Base-by-base conservation (phyloP, 2,888 invertebrate species). In the Drosophila crucigera region DNA sequence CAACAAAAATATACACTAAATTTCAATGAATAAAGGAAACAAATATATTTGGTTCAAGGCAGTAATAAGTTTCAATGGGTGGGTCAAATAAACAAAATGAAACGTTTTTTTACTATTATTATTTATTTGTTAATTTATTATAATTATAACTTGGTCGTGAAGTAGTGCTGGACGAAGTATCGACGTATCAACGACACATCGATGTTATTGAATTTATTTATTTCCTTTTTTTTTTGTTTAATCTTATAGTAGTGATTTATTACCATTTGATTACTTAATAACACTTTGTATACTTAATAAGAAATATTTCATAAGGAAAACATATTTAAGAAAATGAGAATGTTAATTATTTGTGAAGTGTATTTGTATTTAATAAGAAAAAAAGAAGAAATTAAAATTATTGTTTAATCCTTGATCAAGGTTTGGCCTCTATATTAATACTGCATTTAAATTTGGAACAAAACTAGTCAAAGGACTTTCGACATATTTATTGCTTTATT, bases 1-100 rank as follows among this genome's bases (percentile, higher is more conserved):
- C 41, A 77, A 68, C 73, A 82, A 75, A 68, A 75, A 79, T 82
- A 67, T 71, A 79, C 79, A 75, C 64, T 56, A 61, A 25, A 82
- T 67, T 78, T 81, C 67, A 65, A 56, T 53, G 65, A 78, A 68
- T 73, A 68, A 82, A 64, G 64, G 59, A 69, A 56, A 82, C 64
- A 73, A 78, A 66, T 82, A 73, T 66, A 68, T 81, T 69, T 65
- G 62, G 52, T 64, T n/a, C 33, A 31, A 78, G 35, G 22, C 16
- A 28, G 10, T 19, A 25, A 11, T 16, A 33, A 50, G n/a, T 67
- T 59, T 62, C 25, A 28, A 28, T 28, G 31, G n/a, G 7, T 9
- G 11, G 25, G 3, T 49, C n/a, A n/a, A 14, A 22, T 16, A 16
- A 22, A 22, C 28, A n/a, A 9, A 0, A 11, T 25, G 6, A 4